Percentiles rank a stretch among this genome's conserved stretches.
Conservation (phyloP, 2,888 invertebrate genomes). For the Campopleginae sp. region DNA sequence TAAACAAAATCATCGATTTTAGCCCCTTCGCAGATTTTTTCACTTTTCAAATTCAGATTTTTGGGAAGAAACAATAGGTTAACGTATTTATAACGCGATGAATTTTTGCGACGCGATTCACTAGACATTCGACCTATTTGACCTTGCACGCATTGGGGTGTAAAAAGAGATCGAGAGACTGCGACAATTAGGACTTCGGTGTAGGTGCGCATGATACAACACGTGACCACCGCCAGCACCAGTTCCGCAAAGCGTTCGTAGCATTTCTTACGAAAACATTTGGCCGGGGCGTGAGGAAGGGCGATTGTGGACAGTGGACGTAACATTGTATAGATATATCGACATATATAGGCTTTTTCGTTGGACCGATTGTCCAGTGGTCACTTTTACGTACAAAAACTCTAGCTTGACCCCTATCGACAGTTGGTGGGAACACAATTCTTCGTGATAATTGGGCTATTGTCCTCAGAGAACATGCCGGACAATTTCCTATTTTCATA, state of each 20-base stretch:
- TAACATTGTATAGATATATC: slow-evolving; percentile 7
- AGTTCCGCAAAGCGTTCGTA: slow-evolving; percentile 53
- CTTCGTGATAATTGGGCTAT: slow-evolving; percentile 81
- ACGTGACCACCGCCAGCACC: neutral
- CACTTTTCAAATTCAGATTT: neutral
- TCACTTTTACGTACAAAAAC: slow-evolving; percentile 75
- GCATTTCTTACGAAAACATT: slow-evolving; percentile 76
- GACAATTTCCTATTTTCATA: slow-evolving; percentile 64
- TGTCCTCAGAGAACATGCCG: slow-evolving; percentile 74
- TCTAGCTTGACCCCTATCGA: slow-evolving; percentile 76
- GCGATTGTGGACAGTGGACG: neutral
- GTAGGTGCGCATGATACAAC: slow-evolving; percentile 32
- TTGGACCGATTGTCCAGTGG: slow-evolving; percentile 68
- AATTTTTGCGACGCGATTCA: neutral
- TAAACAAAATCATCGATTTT: no score
- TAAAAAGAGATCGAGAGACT: slow-evolving; percentile 1
- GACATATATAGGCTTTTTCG: slow-evolving; percentile 48
- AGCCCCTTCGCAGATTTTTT: no score
- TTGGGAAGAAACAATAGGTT: neutral
- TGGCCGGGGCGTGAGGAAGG: slow-evolving; percentile 58
- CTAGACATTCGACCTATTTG: neutral
- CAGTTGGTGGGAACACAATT: slow-evolving; percentile 81
- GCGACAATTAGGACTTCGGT: slow-evolving; percentile 22
- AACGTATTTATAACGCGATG: neutral
- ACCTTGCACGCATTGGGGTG: neutral